phyloP scores from a whole-genome alignment of 2,888 invertebrate species.

The Erpobdella octoculata region DNA sequence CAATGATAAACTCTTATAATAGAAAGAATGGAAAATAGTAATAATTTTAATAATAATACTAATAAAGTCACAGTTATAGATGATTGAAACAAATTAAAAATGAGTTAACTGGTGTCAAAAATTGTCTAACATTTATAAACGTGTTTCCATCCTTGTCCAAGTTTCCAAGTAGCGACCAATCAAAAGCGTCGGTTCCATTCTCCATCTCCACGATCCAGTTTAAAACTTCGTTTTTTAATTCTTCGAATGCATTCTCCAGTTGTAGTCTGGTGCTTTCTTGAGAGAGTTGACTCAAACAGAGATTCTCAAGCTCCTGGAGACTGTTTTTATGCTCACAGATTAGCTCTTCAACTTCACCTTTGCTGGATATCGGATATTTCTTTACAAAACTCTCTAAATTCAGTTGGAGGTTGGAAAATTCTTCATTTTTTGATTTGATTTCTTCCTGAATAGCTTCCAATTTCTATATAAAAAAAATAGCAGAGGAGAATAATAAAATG shows the following conservation, averaged over 20 bases:
- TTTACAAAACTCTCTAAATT: not conserved
- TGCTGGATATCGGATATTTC: not conserved
- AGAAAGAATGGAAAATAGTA: too few species aligned
- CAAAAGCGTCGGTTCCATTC: not conserved
- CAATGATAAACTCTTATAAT: too few species aligned
- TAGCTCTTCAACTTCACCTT: slow-evolving; percentile 8
- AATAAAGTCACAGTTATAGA: not conserved
- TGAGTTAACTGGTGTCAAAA: too few species aligned
- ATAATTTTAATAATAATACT: not conserved
- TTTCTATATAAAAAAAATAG: not conserved
- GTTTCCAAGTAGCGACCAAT: not conserved
- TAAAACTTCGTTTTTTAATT: not conserved
- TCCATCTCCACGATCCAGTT: slow-evolving; percentile 21
- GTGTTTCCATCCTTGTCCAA: too few species aligned
- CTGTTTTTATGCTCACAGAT: not conserved
- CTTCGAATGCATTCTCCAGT: not conserved
- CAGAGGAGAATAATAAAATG: not conserved
- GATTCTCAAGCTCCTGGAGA: not conserved
- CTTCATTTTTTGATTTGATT: not conserved
- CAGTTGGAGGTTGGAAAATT: not conserved
- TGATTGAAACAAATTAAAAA: not conserved
- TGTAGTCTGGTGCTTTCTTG: slow-evolving; percentile 7
- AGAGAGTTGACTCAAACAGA: slow-evolving; percentile 4
- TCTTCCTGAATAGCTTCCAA: not conserved
- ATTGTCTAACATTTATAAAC: not conserved